These are phyloP conservation scores for Saccostrea cuccullata DNA, from an alignment of 1,140 invertebrate genomes.

Conservation along the genomic window DNA sequence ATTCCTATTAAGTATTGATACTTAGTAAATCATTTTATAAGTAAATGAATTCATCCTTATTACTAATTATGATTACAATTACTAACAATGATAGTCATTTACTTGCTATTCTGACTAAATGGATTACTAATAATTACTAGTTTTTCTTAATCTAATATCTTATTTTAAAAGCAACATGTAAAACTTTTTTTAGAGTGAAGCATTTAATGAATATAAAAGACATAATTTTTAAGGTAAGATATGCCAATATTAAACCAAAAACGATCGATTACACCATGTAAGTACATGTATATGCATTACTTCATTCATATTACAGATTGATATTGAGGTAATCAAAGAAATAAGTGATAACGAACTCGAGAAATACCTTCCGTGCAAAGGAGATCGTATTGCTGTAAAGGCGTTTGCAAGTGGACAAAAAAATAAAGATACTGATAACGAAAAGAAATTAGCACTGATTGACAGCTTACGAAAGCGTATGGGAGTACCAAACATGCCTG, in stretches of 20 bases:
- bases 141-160: too few relatives aligned
- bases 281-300: neutral
- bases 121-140: too few relatives aligned
- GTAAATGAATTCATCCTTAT: too few relatives aligned
- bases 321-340: conserved; percentile 37
- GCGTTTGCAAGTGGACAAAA: neutral
- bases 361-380: conserved; percentile 44
- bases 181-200: too few relatives aligned
- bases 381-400: conserved; percentile 32
- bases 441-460: conserved; percentile 5
- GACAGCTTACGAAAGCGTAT: conserved; percentile 3
- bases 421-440: neutral
- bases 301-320: conserved; percentile 37
- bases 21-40: too few relatives aligned
- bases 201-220: too few relatives aligned
- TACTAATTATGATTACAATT: too few relatives aligned
- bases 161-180: too few relatives aligned
- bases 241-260: neutral
- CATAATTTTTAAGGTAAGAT: neutral
- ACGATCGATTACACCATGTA: neutral
- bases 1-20: too few relatives aligned
- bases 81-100: too few relatives aligned
- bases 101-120: too few relatives aligned
- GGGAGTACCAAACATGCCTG: neutral
- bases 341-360: conserved; percentile 30